Conservation (phyloP, 2,113 vertebrate genomes). For the Amia ocellicauda region DNA sequence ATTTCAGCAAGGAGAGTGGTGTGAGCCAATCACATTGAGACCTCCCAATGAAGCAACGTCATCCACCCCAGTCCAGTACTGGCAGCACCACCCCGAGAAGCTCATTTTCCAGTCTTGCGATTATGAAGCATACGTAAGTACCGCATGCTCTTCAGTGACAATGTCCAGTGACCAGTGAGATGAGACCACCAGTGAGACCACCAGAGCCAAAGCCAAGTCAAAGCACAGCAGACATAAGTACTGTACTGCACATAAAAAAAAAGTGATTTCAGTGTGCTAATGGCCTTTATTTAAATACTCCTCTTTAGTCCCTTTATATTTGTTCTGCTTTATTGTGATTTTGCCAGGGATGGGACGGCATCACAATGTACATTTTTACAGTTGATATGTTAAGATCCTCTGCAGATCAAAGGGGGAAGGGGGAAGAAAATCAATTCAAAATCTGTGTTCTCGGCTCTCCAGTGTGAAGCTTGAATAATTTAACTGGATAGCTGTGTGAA, state of each 20-base stretch:
- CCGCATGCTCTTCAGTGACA: too few relatives aligned
- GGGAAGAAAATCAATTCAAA: neutral
- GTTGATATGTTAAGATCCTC: neutral
- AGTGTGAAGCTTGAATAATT: neutral
- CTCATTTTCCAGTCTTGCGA: constrained; percentile 99
- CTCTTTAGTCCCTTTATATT: neutral
- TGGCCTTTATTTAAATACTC: too few relatives aligned
- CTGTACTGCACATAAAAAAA: too few relatives aligned
- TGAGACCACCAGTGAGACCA: too few relatives aligned
- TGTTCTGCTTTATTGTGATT: too few relatives aligned
- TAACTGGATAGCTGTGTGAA: neutral
- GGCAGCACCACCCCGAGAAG: constrained; percentile 98
- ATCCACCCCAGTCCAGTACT: constrained; percentile 95
- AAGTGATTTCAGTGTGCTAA: too few relatives aligned
- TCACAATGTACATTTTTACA: too few relatives aligned
- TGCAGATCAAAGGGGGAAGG: neutral
- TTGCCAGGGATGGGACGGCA: too few relatives aligned
- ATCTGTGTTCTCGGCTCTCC: too few relatives aligned
- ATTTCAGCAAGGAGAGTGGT: constrained; percentile 97
- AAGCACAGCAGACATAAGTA: too few relatives aligned
- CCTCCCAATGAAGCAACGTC: constrained; percentile 96
- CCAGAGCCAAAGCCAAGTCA: too few relatives aligned
- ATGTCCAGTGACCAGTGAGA: too few relatives aligned
- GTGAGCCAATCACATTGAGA: constrained; percentile 94
- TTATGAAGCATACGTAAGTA: constrained; percentile 98